Conservation (phyloP, 2,113 vertebrate genomes). For the Nettapus auritus region DNA sequence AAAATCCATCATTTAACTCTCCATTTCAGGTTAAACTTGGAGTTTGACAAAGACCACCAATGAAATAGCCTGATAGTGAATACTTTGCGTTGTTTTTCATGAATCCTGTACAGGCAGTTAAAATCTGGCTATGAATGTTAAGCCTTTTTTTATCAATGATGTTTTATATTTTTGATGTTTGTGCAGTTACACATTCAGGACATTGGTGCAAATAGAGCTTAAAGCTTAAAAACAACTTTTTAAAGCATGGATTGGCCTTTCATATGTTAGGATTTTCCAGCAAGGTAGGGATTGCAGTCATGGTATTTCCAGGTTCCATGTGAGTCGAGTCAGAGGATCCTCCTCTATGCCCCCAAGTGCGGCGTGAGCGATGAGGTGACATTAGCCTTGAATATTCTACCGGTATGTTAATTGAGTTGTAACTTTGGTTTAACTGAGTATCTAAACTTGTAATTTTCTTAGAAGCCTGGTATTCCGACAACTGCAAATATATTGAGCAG, state of each 20-base stretch:
- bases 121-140: background rate
- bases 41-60: background rate
- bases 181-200: background rate
- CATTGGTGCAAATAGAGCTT: background rate
- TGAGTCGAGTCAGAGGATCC: background rate
- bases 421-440: conserved; percentile 9
- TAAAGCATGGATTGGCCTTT: background rate
- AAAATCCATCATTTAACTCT: background rate
- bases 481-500: background rate
- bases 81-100: background rate
- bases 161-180: background rate
- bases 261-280: background rate
- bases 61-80: background rate
- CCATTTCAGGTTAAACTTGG: background rate
- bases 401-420: background rate
- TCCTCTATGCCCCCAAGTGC: background rate
- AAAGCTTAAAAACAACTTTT: background rate
- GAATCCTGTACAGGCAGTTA: background rate
- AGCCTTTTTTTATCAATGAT: background rate
- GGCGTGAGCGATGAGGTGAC: background rate
- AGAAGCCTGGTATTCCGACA: background rate
- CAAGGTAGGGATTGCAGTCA: background rate
- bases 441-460: conserved; percentile 12
- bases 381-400: background rate
- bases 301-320: background rate